A percentile compares a stretch with the other conserved stretches of the same genome.
These are phyloP conservation scores for Volucella inanis DNA, from an alignment of 2,888 invertebrate species.

Conservation along the genomic window DNA sequence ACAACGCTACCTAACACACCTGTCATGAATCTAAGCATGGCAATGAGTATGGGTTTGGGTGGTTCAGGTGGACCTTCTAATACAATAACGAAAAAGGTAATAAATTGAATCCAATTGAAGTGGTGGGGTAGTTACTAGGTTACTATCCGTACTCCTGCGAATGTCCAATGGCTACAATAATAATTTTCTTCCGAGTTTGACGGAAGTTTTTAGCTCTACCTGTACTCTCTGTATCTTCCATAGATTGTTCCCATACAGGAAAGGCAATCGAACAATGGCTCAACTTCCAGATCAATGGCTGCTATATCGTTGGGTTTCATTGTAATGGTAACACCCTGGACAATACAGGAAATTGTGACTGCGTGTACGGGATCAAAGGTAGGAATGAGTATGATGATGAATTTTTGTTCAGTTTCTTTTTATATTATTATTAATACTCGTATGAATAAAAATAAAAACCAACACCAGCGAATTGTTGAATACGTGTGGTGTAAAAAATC, in stretches of 20 bases:
- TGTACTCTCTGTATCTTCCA: conserved; percentile 13
- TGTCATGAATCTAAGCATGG: conserved; percentile 82
- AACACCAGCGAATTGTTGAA: not conserved
- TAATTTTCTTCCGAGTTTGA: conserved; percentile 31
- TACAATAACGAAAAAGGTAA: conserved; percentile 81
- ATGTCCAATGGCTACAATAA: conserved; percentile 22
- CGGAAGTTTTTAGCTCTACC: conserved; percentile 29
- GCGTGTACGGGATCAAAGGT: conserved; percentile 94
- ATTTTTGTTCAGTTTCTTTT: not conserved
- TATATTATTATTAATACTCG: not conserved
- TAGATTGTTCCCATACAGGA: conserved; percentile 83
- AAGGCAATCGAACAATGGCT: conserved; percentile 88
- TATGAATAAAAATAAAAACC: conserved; percentile 31
- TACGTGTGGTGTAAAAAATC: not conserved
- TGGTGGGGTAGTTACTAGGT: not conserved
- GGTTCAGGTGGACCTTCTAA: conserved; percentile 79
- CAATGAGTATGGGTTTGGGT: conserved; percentile 82
- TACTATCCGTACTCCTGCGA: not conserved
- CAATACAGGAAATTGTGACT: conserved; percentile 94
- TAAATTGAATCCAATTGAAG: conserved; percentile 38
- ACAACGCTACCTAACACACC: conserved; percentile 77
- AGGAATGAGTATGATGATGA: conserved; percentile 63
- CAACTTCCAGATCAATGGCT: conserved; percentile 94
- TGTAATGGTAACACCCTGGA: conserved; percentile 95
- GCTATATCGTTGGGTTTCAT: conserved; percentile 96